Evolutionary conservation across 2,888 invertebrate genomes (phyloP).

Genomic region (Beris chalybata): DNA sequence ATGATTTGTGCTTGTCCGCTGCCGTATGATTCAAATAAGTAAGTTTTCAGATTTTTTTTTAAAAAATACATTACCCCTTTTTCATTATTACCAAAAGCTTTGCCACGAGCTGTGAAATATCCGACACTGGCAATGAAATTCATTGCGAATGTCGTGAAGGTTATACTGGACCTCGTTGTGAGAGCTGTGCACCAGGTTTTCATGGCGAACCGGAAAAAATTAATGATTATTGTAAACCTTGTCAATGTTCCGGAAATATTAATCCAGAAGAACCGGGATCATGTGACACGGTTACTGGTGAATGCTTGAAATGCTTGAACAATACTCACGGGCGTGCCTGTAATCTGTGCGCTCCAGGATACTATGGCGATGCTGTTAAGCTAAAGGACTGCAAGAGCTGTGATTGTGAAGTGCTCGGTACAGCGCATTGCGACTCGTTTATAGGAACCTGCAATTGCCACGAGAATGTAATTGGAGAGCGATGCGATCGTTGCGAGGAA

Average conservation of each 20-base stretch:
- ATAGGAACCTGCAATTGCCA: slow-evolving; percentile 87
- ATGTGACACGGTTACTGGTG: slow-evolving; percentile 89
- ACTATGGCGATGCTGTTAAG: slow-evolving; percentile 88
- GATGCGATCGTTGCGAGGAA: slow-evolving; percentile 81
- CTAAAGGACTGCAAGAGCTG: slow-evolving; percentile 94
- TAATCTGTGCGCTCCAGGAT: slow-evolving; percentile 86
- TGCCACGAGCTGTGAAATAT: slow-evolving; percentile 82
- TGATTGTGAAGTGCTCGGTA: slow-evolving; percentile 83
- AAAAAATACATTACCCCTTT: background rate
- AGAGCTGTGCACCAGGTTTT: slow-evolving; percentile 87
- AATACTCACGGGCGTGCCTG: slow-evolving; percentile 91
- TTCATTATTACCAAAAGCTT: slow-evolving; percentile 61
- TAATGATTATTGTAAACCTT: slow-evolving; percentile 82
- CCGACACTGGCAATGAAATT: slow-evolving; percentile 76
- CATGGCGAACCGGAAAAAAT: slow-evolving; percentile 77
- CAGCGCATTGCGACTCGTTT: slow-evolving; percentile 77
- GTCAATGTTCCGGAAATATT: slow-evolving; percentile 95
- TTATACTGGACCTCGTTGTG: slow-evolving; percentile 88
- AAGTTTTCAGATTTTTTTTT: slow-evolving; percentile 39
- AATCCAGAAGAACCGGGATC: slow-evolving; percentile 78
- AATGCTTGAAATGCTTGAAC: slow-evolving; percentile 87
- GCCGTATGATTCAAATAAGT: slow-evolving; percentile 86
- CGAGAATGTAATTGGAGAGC: slow-evolving; percentile 82
- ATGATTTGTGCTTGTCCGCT: slow-evolving; percentile 94
- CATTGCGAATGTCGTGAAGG: slow-evolving; percentile 87